Evolutionary conservation across 2,797 vertebrate genomes (phyloP).

Genomic region (Falco naumanni): DNA sequence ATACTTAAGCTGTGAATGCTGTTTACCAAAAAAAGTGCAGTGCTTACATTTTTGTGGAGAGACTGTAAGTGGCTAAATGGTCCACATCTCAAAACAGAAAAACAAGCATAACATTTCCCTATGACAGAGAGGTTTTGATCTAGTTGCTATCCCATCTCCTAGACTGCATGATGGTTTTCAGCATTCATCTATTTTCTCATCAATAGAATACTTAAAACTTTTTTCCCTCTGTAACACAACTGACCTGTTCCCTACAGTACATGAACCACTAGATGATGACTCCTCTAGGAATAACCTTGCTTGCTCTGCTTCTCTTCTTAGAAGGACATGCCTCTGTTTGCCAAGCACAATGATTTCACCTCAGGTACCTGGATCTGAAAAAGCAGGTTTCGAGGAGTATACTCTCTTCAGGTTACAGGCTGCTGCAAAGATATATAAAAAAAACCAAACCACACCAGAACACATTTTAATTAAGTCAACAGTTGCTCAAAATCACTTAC

Average conservation of each 20-base stretch:
- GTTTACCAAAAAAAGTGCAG: not conserved
- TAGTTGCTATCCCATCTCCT: not conserved
- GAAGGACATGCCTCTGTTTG: not conserved
- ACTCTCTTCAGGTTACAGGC: not conserved
- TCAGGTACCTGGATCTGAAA: not conserved
- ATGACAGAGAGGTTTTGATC: not conserved
- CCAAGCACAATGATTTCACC: not conserved
- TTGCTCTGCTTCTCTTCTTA: not conserved
- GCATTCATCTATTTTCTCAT: not conserved
- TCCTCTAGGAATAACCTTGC: not conserved
- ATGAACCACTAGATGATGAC: not conserved
- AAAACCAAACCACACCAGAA: not conserved
- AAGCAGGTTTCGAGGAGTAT: not conserved
- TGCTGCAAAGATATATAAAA: not conserved
- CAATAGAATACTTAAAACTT: not conserved
- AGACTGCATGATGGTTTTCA: not conserved
- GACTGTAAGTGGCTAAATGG: not conserved
- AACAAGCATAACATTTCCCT: not conserved
- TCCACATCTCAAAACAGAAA: not conserved
- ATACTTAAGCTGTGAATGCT: not conserved
- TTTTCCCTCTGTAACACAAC: not conserved
- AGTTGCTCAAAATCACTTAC: not conserved
- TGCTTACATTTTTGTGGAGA: slow-evolving; percentile 48
- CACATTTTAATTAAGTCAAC: not conserved
- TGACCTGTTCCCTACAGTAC: not conserved